Percentiles rank a stretch among this genome's conserved stretches.
These are phyloP conservation scores for Tryphoninae sp. DNA, from an alignment of 2,888 invertebrate genomes.

Conservation along the genomic window DNA sequence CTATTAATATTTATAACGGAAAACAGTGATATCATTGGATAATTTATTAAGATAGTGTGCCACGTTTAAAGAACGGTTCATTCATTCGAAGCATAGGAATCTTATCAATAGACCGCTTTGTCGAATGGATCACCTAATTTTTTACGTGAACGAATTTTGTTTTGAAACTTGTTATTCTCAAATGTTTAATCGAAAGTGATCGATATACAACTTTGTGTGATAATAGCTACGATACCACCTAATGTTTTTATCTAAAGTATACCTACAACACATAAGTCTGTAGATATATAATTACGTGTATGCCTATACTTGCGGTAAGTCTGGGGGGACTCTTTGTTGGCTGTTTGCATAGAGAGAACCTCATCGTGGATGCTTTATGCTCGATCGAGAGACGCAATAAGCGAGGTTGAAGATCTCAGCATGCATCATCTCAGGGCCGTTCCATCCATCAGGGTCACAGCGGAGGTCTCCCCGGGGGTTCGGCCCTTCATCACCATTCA, in stretches of 20 bases:
- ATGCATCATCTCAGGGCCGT: conserved; percentile 67
- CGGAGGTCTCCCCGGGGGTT: conserved; percentile 72
- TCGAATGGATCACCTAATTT: too few relatives aligned
- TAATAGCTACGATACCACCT: too few relatives aligned
- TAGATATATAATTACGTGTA: neutral
- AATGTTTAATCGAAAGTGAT: too few relatives aligned
- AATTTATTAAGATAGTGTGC: too few relatives aligned
- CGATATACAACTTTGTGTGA: too few relatives aligned
- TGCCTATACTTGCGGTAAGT: conserved; percentile 39
- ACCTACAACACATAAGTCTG: neutral
- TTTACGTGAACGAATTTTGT: too few relatives aligned
- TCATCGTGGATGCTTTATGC: conserved; percentile 26
- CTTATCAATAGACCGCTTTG: too few relatives aligned
- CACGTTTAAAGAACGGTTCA: too few relatives aligned
- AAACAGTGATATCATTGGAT: too few relatives aligned
- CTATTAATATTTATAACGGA: too few relatives aligned
- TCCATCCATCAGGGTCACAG: conserved; percentile 72
- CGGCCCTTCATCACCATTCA: conserved; percentile 77
- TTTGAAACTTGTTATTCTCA: too few relatives aligned
- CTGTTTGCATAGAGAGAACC: conserved; percentile 9
- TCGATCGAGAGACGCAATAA: conserved; percentile 61
- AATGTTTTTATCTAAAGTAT: neutral
- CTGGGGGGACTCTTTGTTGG: conserved; percentile 25
- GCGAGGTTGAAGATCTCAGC: conserved; percentile 44
- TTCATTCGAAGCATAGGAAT: too few relatives aligned